phyloP scores from a whole-genome alignment of 1,140 invertebrate species.

The Dermatophagoides farinae region DNA sequence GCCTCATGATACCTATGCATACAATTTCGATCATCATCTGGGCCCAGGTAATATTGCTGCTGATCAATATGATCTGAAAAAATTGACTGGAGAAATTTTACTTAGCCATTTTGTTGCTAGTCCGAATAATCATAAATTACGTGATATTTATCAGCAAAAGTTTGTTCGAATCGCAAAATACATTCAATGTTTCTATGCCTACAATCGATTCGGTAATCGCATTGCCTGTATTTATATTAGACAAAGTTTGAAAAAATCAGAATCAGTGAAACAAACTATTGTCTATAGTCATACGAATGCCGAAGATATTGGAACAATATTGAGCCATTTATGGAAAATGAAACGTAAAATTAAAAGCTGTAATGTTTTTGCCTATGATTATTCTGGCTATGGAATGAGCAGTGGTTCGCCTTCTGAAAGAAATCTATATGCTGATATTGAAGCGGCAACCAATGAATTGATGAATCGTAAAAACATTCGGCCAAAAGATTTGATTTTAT shows the following conservation, averaged over 20 bases:
- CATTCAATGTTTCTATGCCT: neutral
- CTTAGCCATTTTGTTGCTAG: no score
- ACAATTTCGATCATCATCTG: neutral
- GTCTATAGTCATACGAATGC: conserved; percentile 33
- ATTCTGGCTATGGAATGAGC: conserved; percentile 27
- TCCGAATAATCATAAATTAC: neutral
- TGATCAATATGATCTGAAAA: neutral
- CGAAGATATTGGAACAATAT: conserved; percentile 16
- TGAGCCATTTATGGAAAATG: conserved; percentile 16
- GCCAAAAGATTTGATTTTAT: conserved; percentile 32
- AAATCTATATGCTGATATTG: conserved; percentile 35
- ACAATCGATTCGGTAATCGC: neutral
- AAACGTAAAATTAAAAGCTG: conserved; percentile 30
- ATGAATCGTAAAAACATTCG: conserved; percentile 28
- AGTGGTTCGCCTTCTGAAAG: conserved; percentile 31
- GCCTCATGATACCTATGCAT: neutral
- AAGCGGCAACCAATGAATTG: conserved; percentile 31
- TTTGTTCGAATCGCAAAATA: neutral
- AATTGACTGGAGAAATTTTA: neutral
- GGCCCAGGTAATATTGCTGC: neutral
- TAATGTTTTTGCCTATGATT: conserved; percentile 34
- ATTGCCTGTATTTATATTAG: neutral
- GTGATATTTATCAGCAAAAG: neutral
- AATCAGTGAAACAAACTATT: conserved; percentile 29
- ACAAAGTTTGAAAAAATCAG: conserved; percentile 37